Evolutionary conservation across 2,797 vertebrate genomes (phyloP), one percentile per base, ranked within the genome.

Genomic region (Mionectes olivaceus): DNA sequence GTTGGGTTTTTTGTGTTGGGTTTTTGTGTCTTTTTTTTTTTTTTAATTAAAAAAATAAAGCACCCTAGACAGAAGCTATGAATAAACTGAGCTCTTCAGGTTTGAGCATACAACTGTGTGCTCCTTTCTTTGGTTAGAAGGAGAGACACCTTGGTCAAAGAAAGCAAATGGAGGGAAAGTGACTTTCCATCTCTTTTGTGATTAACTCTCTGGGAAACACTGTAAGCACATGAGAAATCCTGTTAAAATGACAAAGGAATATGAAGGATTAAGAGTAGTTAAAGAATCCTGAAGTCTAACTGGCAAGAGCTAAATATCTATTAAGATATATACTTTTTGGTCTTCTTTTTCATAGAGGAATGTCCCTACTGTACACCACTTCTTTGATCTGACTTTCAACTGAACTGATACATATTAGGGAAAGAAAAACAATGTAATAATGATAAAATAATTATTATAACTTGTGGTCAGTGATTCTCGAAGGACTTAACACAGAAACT

Each of bases 171-270:
- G 49, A 95, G 41, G 28, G 32, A 87, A 77, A 28, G 24, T 35
- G 21, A 46, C 57, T 93, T 96, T 87, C 46, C 46, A 30, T 14
- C 28, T 68, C 77, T 94, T 85, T 37, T 12, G 15, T 28, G 27
- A 86, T 12, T 91, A 91, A 80, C 32, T 90, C 91, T 50, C 77
- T 83, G 87, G 46, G 33, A 96, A 95, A 67, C 9, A 57, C 15
- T 37, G 8, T 53, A 67, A 75, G 41, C 6, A 78, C 5, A 23
- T 64, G 10, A 83, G 35, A 89, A 75, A 92, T 32, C 7, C 57
- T 46, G 11, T 15, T 89, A 53, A 88, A 89, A 24, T 52, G 10
- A 7, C 56, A 56, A 94, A 83, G 14, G 22, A 95, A 75, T 63
- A 50, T 6, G 4, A 75, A 67, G 25, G 15, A 44, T 55, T 56